phyloP scores from a whole-genome alignment of 2,888 invertebrate genomes.

The Hemicrepidius hirtus region DNA sequence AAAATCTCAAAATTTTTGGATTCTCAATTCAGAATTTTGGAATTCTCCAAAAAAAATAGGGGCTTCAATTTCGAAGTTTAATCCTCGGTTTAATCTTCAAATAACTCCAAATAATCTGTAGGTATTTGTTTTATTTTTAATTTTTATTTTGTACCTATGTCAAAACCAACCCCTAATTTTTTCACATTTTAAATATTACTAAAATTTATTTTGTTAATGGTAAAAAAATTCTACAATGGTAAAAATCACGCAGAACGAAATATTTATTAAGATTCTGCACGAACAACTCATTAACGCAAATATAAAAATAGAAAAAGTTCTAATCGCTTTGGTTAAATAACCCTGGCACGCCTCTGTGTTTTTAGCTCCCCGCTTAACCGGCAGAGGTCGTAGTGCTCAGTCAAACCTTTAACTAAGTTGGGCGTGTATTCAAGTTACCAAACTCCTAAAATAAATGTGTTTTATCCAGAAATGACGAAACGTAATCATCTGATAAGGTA shows the following conservation, averaged over 20 bases:
- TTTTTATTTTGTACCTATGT: too few relatives aligned
- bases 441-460: slow-evolving; percentile 65
- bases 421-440: slow-evolving; percentile 68
- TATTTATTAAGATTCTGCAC: not conserved
- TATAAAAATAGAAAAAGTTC: slow-evolving; percentile 32
- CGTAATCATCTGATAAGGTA: slow-evolving; percentile 64
- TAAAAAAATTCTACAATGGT: not conserved
- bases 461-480: slow-evolving; percentile 68
- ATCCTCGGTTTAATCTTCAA: too few relatives aligned
- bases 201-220: too few relatives aligned
- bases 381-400: slow-evolving; percentile 65
- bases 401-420: slow-evolving; percentile 67
- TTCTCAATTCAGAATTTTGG: too few relatives aligned
- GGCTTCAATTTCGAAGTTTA: too few relatives aligned
- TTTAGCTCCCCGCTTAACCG: slow-evolving; percentile 47
- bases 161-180: too few relatives aligned
- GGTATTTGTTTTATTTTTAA: too few relatives aligned
- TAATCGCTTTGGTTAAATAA: slow-evolving; percentile 41
- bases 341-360: slow-evolving; percentile 54
- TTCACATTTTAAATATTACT: too few relatives aligned
- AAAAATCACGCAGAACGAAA: not conserved
- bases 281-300: slow-evolving; percentile 4
- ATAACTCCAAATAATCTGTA: too few relatives aligned
- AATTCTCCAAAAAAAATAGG: too few relatives aligned
- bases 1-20: too few relatives aligned